Evolutionary conservation across 2,797 vertebrate genomes (phyloP), one percentile per base, ranked within the genome.

Genomic region (Pempheris klunzingeri): DNA sequence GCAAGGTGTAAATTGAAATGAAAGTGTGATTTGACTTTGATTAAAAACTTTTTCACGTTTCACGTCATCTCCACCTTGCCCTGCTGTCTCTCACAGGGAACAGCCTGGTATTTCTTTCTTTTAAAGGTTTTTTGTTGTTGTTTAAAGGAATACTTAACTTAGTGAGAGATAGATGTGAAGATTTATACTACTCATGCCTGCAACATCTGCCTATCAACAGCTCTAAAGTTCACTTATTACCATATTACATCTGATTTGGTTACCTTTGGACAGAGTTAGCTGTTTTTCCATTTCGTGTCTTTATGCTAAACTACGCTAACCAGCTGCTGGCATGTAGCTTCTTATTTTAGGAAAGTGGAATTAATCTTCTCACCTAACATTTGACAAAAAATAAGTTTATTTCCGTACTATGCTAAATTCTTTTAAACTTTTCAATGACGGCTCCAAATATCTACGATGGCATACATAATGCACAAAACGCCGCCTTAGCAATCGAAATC

Each of bases 1-100:
- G 65, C 17, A 66, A 88, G 85, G 84, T 85, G 85, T 67, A 88
- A 87, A 87, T 82, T 87, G 79, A 82, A 89, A 90, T 87, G 54
- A 84, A 85, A 90, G 88, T 78, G 66, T 72, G 72, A 75, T 70
- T 43, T 54, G 70, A 71, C 77, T 83, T 83, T 83, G 82, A 90
- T 92, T 88, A 81, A 87, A 87, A 72, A 72, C 20, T 44, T 83
- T 54, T 59, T 30, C 55, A 4, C 61, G 61, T 67, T 74, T 80
- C 41, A 50, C 47, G 22, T 38, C 8, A 7, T 70, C 30, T 52
- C 67, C 55, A 57, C 32, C 44, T 70, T 59, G 14, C 32, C 36
- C 26, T 2, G 5, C 10, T 57, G 15, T 38, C 59, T 70, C 49
- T 54, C 18, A 30, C 47, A 14, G 39, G 59, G 50, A 55, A 11